These are phyloP conservation scores for Mormyrus proboscirostris DNA, from an alignment of 2,797 vertebrate species.

Conservation along the genomic window DNA sequence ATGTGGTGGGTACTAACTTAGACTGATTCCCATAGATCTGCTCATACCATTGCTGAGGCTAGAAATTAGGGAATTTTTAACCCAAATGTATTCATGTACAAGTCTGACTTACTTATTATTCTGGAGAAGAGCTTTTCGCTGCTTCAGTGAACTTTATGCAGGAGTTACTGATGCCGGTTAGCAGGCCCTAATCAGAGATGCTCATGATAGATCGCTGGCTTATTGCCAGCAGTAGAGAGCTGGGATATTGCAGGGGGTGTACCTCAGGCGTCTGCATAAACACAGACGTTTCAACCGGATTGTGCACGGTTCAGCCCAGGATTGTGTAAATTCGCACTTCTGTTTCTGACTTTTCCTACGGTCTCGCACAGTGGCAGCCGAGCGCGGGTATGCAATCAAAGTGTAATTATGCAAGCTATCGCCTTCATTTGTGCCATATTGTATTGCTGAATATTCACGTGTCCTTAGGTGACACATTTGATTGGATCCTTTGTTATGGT, in stretches of 20 bases:
- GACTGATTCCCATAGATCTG: neutral
- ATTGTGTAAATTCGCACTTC: neutral
- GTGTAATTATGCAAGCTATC: constrained; percentile 28
- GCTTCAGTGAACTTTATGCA: neutral
- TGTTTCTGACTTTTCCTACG: neutral
- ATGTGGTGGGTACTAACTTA: neutral
- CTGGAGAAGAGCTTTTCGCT: neutral
- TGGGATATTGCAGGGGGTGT: neutral
- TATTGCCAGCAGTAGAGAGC: neutral
- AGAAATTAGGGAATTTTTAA: neutral
- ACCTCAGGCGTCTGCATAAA: neutral
- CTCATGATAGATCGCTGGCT: neutral
- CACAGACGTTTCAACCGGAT: neutral
- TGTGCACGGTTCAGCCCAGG: neutral
- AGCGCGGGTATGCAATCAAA: constrained; percentile 32
- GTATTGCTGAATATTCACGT: constrained; percentile 4
- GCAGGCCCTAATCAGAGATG: neutral
- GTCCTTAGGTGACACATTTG: constrained; percentile 11
- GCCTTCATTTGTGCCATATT: neutral
- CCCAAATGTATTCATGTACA: neutral
- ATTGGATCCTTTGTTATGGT: constrained; percentile 8
- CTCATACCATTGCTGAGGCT: neutral
- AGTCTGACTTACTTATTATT: neutral
- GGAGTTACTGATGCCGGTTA: neutral
- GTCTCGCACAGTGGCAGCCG: neutral